These are phyloP conservation scores for Salvelinus fontinalis DNA, from an alignment of 2,113 vertebrate species.

Conservation along the genomic window DNA sequence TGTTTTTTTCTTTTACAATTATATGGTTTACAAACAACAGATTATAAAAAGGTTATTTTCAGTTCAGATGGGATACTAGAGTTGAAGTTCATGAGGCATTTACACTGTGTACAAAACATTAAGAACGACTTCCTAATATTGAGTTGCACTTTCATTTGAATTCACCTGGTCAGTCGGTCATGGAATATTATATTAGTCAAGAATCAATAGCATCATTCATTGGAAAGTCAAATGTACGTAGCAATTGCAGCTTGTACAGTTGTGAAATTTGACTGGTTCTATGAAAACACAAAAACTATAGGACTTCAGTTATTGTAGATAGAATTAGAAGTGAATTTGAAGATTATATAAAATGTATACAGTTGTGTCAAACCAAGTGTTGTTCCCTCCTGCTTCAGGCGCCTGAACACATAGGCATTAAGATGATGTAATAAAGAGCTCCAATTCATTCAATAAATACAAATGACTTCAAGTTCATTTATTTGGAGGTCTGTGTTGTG, in stretches of 20 bases:
- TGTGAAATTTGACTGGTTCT: not conserved
- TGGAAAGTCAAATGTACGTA: no score
- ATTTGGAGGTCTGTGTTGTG: not conserved
- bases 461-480: conserved; percentile 5
- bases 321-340: not conserved
- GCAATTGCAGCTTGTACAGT: not conserved
- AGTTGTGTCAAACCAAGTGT: not conserved
- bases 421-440: not conserved
- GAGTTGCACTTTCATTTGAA: no score
- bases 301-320: not conserved
- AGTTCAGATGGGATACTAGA: no score
- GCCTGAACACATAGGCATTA: not conserved
- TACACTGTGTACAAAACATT: no score
- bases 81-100: no score
- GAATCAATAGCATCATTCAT: no score
- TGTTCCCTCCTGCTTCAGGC: not conserved
- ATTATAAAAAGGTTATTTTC: no score
- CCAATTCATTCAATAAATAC: not conserved
- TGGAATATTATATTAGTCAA: no score
- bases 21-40: no score
- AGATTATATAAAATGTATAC: not conserved
- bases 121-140: no score
- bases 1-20: no score
- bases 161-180: no score
- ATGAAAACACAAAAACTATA: not conserved